Base-by-base conservation (phyloP, 2,888 invertebrate species). In the Drosophila meridionalis region DNA sequence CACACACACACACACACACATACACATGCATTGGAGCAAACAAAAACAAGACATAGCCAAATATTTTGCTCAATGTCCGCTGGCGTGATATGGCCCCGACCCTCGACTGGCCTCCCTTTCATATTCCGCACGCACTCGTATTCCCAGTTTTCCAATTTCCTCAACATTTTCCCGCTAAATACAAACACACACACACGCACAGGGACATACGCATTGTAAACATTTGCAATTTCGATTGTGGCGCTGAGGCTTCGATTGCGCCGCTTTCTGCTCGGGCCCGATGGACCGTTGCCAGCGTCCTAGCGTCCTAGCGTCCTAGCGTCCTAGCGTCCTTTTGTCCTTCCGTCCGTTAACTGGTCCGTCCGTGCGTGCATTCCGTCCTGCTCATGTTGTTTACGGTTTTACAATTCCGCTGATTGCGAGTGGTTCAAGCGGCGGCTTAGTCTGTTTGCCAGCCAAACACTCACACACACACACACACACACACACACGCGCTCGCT, bases 351-450 rank as follows among this genome's bases (percentile, higher is more conserved):
- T 14, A n/a, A 11, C 11, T 9, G 36, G 8, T 40, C 20, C 28
- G 36, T 68, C 43, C 53, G 52, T 73, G 45, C 60, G 60, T 60
- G 45, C 70, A 20, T 57, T 50, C 28, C 32, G 52, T 63, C 36
- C 43, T 66, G 77, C 57, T 65, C 73, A 56, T 76, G 83, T 80
- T 87, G 78, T 80, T 87, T 85, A 87, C 81, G 88, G 88, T 78
- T 80, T 85, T 80, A 83, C 86, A 84, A 85, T 87, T 85, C 67
- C 73, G 81, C 88, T 84, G 83, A 87, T 87, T 84, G 88, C 73
- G 80, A 69, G 67, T 73, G 83, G 80, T 82, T 80, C 56, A 72
- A 77, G 53, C 72, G 76, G 63, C 42, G 70, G 82, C 79, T 82
- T 84, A 84, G 80, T 72, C 67, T 67, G 70, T 78, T 82, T 80